phyloP scores from a whole-genome alignment of 1,140 invertebrate genomes.

The Pseudomyrmex concolor region DNA sequence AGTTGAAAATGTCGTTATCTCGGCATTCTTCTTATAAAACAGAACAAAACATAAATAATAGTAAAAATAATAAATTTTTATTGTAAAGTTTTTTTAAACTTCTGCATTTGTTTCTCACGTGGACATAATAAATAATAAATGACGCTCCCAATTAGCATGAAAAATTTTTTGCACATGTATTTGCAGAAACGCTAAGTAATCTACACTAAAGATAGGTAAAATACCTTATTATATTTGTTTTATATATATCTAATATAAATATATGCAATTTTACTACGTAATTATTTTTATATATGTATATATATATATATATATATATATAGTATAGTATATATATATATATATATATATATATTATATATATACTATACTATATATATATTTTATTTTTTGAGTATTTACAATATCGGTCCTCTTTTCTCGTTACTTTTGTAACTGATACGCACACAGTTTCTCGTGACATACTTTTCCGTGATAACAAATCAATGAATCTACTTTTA shows the following conservation, averaged over 20 bases:
- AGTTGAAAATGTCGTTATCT: too few relatives aligned
- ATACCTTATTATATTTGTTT: slow-evolving; percentile 70
- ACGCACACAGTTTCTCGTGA: slow-evolving; percentile 42
- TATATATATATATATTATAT: too few relatives aligned
- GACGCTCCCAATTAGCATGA: slow-evolving; percentile 49
- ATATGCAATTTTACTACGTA: slow-evolving; percentile 69
- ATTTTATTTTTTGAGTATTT: slow-evolving; percentile 78
- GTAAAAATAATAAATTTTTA: neutral
- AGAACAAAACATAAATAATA: too few relatives aligned
- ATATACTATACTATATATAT: slow-evolving; percentile 36
- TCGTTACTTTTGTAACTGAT: slow-evolving; percentile 51
- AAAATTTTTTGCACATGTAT: slow-evolving; percentile 71
- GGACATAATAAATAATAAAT: slow-evolving; percentile 27
- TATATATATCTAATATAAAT: slow-evolving; percentile 57
- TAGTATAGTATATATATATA: too few relatives aligned
- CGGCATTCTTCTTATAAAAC: too few relatives aligned
- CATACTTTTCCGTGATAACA: too few relatives aligned
- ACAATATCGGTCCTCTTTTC: slow-evolving; percentile 65
- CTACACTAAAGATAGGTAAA: slow-evolving; percentile 78
- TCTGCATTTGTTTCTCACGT: too few relatives aligned
- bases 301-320: slow-evolving; percentile 52
- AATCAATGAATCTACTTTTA: too few relatives aligned
- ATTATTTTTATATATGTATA: slow-evolving; percentile 10
- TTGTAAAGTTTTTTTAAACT: neutral
- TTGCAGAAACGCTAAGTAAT: slow-evolving; percentile 74